Base-by-base conservation (phyloP, 2,888 invertebrate species). In the Dynastes tityus region DNA sequence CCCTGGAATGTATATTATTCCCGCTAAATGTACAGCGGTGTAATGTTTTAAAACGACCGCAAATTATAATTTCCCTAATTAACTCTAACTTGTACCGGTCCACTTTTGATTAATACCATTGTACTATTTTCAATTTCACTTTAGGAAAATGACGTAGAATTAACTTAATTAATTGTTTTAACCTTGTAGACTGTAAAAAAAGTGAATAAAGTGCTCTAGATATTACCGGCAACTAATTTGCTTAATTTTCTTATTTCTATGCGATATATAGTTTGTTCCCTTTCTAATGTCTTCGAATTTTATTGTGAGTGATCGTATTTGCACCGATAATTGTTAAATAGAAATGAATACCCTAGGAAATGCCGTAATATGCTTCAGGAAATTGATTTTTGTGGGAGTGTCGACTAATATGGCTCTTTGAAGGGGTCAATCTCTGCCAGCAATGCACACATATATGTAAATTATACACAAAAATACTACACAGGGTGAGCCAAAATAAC, bases 351-450 rank as follows among this genome's bases (percentile, higher is more conserved):
- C 51, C n/a, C 40, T 71, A 77, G 79, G 79, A 79, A 80, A 80
- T 78, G 71, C 78, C 51, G 75, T 78, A 67, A 77, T 76, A 75
- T 80, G 71, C 78, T 82, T 77, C 81, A 81, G 83, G 83, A 83
- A 83, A 83, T 83, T 83, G 83, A 82, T 83, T 83, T 83, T 83
- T 83, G 82, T 80, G 82, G 83, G 83, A 79, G 83, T 83, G 82
- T 64, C 45, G 45, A 9, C 68, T 77, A 70, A 75, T 58, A 77
- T 76, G 29, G 77, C 74, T 76, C 4, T 80, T 53, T 79, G 51
- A 65, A 75, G 74, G 76, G 78, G 40, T 76, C 74, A 80, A 77
- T 77, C 65, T 65, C 32, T 65, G 16, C 40, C 16, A 40, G 40
- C 40, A 45, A 45, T 45, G 45, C 6, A 45, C 11, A 45, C 45